These are phyloP conservation scores for Cyprinodon brontotheroides DNA, from an alignment of 2,113 vertebrate genomes.

Conservation along the genomic window DNA sequence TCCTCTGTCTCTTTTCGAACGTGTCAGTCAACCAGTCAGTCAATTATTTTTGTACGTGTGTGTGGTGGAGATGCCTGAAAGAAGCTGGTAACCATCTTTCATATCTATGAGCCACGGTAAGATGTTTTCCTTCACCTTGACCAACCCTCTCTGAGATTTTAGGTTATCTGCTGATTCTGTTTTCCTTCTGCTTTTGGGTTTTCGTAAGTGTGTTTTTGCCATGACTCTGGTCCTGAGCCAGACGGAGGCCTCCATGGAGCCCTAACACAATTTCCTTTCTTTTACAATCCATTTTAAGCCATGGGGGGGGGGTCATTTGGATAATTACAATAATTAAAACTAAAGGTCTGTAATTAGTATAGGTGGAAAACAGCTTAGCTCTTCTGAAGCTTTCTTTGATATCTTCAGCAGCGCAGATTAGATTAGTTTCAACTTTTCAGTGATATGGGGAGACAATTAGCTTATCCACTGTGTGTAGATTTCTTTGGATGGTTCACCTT, in stretches of 20 bases:
- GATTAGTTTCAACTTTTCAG: slow-evolving; percentile 6
- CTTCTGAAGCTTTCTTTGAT: slow-evolving; percentile 20
- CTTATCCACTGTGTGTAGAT: background rate
- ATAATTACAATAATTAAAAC: slow-evolving; percentile 24
- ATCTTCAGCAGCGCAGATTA: background rate
- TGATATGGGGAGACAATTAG: background rate
- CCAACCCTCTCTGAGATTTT: slow-evolving; percentile 2
- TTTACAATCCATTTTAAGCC: slow-evolving; percentile 58
- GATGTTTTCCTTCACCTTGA: slow-evolving; percentile 52
- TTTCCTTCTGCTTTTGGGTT: slow-evolving; percentile 28
- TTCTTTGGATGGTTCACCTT: slow-evolving; percentile 1
- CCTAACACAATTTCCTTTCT: slow-evolving; percentile 61
- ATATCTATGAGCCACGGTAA: slow-evolving; percentile 80
- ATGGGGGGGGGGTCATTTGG: slow-evolving; percentile 44
- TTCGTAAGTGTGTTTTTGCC: slow-evolving; percentile 26
- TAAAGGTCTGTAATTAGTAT: slow-evolving; percentile 37
- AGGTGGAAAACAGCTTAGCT: slow-evolving; percentile 4
- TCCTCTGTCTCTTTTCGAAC: slow-evolving; percentile 69
- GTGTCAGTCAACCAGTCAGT: slow-evolving; percentile 76
- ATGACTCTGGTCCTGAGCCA: slow-evolving; percentile 59
- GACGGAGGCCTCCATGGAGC: slow-evolving; percentile 64
- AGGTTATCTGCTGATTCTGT: slow-evolving; percentile 11
- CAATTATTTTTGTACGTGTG: slow-evolving; percentile 69
- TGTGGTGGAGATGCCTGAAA: slow-evolving; percentile 65
- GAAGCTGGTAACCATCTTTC: slow-evolving; percentile 55